Evolutionary conservation across 2,113 vertebrate genomes (phyloP).

Genomic region (Alosa alosa): DNA sequence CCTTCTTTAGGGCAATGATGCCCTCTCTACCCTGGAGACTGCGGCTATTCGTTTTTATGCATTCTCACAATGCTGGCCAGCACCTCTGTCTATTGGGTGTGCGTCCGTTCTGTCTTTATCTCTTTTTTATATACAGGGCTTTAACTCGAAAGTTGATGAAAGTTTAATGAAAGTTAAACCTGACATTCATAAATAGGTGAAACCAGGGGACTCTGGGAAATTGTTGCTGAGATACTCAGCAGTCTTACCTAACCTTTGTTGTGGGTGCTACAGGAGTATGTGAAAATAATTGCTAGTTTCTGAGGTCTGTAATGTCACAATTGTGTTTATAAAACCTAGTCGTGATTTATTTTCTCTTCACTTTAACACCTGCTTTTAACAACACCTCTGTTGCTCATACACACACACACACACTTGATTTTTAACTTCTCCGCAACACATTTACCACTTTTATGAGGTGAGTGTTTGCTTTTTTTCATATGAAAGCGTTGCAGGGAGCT

Average conservation of each 20-base stretch:
- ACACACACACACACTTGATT: background rate
- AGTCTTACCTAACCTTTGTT: background rate
- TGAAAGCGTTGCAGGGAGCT: background rate
- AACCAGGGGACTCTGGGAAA: background rate
- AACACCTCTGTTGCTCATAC: background rate
- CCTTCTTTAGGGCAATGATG: background rate
- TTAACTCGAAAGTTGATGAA: background rate
- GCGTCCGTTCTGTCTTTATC: background rate
- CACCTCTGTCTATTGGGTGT: background rate
- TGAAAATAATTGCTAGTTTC: slow-evolving; percentile 1
- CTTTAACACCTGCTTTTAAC: background rate
- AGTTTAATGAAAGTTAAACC: background rate
- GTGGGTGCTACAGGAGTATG: background rate
- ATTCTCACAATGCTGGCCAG: background rate
- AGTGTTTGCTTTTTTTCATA: background rate
- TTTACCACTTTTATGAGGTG: background rate
- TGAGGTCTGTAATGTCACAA: background rate
- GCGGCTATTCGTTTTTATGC: background rate
- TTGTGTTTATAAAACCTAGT: background rate
- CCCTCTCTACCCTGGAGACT: too few species aligned
- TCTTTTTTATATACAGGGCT: background rate
- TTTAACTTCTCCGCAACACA: background rate
- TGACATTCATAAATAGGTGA: background rate
- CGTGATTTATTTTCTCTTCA: background rate
- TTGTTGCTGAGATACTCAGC: background rate